Evolutionary conservation across 2,797 vertebrate genomes (phyloP).

Genomic region (Rhinoraja longicauda): DNA sequence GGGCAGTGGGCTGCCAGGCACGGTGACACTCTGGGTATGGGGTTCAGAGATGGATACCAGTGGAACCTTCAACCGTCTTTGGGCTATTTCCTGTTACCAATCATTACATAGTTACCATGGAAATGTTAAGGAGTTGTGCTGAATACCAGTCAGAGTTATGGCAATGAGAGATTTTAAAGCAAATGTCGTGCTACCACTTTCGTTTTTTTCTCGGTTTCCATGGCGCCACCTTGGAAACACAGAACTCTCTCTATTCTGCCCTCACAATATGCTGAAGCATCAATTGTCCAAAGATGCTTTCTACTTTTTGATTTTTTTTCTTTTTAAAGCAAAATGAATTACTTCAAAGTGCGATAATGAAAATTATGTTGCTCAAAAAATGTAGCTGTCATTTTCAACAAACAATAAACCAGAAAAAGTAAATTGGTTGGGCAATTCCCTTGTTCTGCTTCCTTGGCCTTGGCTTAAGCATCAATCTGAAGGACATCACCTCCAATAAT

Average conservation of each 20-base stretch:
- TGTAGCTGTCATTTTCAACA: neutral
- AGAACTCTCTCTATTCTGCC: neutral
- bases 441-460: neutral
- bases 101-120: constrained; percentile 29
- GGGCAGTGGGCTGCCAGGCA: neutral
- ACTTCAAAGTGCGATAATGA: neutral
- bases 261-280: neutral
- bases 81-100: neutral
- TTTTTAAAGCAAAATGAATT: neutral
- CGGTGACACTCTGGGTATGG: neutral
- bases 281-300: neutral
- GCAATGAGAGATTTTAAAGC: constrained; percentile 34
- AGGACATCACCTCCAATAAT: neutral
- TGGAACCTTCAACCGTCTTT: constrained; percentile 7
- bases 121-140: constrained; percentile 25
- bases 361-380: neutral
- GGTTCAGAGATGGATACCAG: neutral
- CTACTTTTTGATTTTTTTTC: neutral
- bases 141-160: constrained; percentile 25
- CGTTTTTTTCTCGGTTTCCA: constrained; percentile 32
- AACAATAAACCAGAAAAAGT: neutral
- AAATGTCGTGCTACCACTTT: constrained; percentile 31
- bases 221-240: constrained; percentile 31
- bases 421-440: neutral
- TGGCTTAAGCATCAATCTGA: constrained; percentile 4